A percentile compares a stretch with the other conserved stretches of the same genome.
Evolutionary conservation across 2,797 vertebrate genomes (phyloP).

Genomic region (Cirrhinus molitorella): DNA sequence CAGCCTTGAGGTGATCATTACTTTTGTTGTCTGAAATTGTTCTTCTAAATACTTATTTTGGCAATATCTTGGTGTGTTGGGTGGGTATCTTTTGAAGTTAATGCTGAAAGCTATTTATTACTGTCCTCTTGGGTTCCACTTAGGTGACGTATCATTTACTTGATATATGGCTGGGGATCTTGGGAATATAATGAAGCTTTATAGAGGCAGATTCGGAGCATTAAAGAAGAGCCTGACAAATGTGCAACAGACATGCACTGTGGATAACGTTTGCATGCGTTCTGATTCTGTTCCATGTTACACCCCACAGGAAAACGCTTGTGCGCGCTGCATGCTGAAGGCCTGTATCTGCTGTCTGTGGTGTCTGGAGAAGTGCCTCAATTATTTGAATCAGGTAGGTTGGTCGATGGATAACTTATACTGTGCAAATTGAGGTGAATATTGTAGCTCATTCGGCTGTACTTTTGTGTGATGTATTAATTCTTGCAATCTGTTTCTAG

Average conservation of each 20-base stretch:
- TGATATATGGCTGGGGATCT: conserved; percentile 15
- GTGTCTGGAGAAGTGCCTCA: conserved; percentile 99
- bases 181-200: conserved; percentile 21
- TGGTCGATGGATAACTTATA: background rate
- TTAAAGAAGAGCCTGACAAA: conserved; percentile 19
- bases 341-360: conserved; percentile 97
- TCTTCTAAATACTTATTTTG: conserved; percentile 1
- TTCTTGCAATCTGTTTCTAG: conserved; percentile 69
- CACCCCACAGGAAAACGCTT: conserved; percentile 88
- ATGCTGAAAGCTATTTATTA: conserved; percentile 11
- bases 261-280: conserved; percentile 82
- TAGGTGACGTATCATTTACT: conserved; percentile 9
- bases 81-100: background rate
- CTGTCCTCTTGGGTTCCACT: background rate
- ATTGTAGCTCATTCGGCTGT: background rate
- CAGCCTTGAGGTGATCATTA: background rate
- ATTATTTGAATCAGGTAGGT: conserved; percentile 95
- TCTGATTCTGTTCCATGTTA: conserved; percentile 59
- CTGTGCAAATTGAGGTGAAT: background rate
- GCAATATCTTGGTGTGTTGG: background rate
- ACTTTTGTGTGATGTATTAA: background rate
- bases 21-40: background rate
- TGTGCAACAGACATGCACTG: conserved; percentile 1
- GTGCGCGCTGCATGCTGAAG: conserved; percentile 94
- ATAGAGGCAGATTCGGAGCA: conserved; percentile 10